Evolutionary conservation across 2,888 invertebrate genomes (phyloP).

Genomic region (Amphipoea oculea): DNA sequence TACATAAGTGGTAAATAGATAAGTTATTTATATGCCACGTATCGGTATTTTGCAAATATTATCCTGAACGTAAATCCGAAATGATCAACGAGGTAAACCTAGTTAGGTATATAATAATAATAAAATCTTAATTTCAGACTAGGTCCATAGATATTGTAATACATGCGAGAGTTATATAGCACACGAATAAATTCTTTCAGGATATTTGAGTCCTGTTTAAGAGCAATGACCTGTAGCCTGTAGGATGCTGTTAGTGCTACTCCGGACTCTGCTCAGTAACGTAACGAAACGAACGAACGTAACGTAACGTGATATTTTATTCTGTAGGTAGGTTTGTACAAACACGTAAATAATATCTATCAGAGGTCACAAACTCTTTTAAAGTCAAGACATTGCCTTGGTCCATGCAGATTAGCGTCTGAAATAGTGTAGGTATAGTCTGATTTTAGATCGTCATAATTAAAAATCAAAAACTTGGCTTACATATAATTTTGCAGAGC

Average conservation of each 20-base stretch:
- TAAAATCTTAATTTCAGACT: too few species aligned
- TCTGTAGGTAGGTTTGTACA: neutral
- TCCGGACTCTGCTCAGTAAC: too few species aligned
- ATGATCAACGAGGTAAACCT: neutral
- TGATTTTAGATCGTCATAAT: neutral
- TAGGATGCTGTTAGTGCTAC: too few species aligned
- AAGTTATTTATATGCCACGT: neutral
- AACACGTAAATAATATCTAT: neutral
- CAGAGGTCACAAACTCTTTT: neutral
- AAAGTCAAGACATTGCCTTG: neutral
- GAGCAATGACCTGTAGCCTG: too few species aligned
- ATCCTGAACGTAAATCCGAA: neutral
- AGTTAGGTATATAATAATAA: neutral
- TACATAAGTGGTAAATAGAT: neutral
- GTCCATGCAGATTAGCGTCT: neutral
- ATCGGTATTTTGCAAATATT: neutral
- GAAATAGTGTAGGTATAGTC: neutral
- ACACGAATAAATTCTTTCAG: too few species aligned
- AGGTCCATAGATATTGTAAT: too few species aligned
- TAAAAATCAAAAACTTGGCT: neutral
- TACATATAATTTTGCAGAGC: slow-evolving; percentile 42
- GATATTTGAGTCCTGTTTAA: too few species aligned
- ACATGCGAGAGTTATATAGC: too few species aligned
- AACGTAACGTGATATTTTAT: neutral
- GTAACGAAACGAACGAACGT: too few species aligned